Base-by-base conservation (phyloP, 2,797 vertebrate species). In the Rhynchonycteris naso region DNA sequence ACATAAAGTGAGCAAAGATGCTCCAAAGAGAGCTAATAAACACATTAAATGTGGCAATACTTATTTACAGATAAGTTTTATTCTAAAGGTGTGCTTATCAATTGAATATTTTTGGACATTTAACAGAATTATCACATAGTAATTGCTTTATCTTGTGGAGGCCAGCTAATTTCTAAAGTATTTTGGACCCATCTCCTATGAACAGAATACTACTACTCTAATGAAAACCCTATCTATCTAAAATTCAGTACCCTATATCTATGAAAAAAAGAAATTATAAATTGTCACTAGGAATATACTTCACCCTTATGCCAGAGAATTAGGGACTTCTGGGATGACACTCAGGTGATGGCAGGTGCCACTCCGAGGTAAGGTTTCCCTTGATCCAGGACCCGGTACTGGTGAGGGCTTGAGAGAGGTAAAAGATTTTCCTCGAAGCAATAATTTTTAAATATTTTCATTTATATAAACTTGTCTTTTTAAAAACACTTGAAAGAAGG, bases 391-490 rank as follows among this genome's bases (percentile, higher is more conserved):
- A 22, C 8, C 28, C 52, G 88, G 81, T 33, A 21, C 47, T 18
- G 18, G 16, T 11, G 54, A 79, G 18, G 22, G 3, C 18, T 50
- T 15, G 28, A 56, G 4, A 47, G 13, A 78, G 15, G 24, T 15
- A 66, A 13, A 52, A 81, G 61, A 72, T n/a, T n/a, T 43, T 26
- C 12, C n/a, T n/a, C n/a, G 26, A 4, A 30, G 22, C 9, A 30
- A 35, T 72, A 87, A 56, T 47, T 79, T 11, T 22, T 59, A 63
- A 58, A 7, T 5, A 88, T 54, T 61, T 58, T 71, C 8, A 12
- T 81, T 75, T 50, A 30, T 28, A 22, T 50, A 72, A 95, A 38
- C n/a, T 5, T 87, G 18, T 68, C 58, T 65, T 59, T 56, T 91
- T 71, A 16, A 63, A 50, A 43, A 43, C 43, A 43, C 50, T 90